A percentile compares a stretch with the other conserved stretches of the same genome.
phyloP scores from a whole-genome alignment of 2,888 invertebrate genomes.

The Chloroclystis v-ata region DNA sequence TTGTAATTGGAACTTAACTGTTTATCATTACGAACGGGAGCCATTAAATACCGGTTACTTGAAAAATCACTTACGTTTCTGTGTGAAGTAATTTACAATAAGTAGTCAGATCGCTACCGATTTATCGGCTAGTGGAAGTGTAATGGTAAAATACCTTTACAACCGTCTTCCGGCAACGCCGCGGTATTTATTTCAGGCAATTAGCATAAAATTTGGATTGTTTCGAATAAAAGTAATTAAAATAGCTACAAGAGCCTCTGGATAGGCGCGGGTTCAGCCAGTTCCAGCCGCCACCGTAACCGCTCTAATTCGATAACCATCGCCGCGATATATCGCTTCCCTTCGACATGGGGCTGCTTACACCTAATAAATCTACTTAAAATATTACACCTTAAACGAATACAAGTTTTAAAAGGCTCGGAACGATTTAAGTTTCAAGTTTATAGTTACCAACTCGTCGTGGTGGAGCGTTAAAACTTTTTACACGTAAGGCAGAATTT shows the following conservation, averaged over 20 bases:
- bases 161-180: not conserved
- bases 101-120: no score
- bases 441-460: no score
- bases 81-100: no score
- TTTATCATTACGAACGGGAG: no score
- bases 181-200: slow-evolving; percentile 2
- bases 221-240: slow-evolving; percentile 26
- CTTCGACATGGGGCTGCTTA: slow-evolving; percentile 30
- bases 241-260: slow-evolving; percentile 25
- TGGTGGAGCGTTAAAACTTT: no score
- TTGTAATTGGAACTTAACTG: no score
- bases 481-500: no score
- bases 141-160: not conserved
- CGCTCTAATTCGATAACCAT: slow-evolving; percentile 51
- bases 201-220: slow-evolving; percentile 12
- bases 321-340: slow-evolving; percentile 50
- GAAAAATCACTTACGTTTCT: no score
- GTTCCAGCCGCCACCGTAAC: slow-evolving; percentile 40
- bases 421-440: no score
- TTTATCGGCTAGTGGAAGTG: no score
- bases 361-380: not conserved
- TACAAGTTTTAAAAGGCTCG: no score
- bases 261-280: slow-evolving; percentile 21
- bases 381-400: no score
- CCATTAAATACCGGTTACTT: not conserved